A percentile compares a stretch with the other conserved stretches of the same genome.
Conservation (phyloP, 2,888 invertebrate genomes). For the Molanna angustata region DNA sequence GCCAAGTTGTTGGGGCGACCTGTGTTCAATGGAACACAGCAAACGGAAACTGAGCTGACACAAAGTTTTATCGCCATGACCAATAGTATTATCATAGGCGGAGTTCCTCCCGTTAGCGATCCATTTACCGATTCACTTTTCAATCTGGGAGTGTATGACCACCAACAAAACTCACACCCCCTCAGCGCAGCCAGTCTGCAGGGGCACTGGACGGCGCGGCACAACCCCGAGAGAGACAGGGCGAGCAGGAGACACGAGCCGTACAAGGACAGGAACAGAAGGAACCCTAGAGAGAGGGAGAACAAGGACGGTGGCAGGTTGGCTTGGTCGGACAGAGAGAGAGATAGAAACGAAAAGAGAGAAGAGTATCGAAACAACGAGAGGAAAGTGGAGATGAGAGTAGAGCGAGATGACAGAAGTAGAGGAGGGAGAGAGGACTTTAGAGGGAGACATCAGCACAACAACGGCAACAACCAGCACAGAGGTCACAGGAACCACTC, state of each 20-base stretch:
- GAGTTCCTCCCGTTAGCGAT: neutral
- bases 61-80: slow-evolving; percentile 49
- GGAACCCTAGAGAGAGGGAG: slow-evolving; percentile 34
- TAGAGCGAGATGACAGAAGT: neutral
- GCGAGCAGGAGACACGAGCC: slow-evolving; percentile 22
- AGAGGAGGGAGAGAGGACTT: neutral
- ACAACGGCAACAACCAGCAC: slow-evolving; percentile 2
- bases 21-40: slow-evolving; percentile 42
- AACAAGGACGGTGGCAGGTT: slow-evolving; percentile 33
- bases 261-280: slow-evolving; percentile 17
- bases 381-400: neutral
- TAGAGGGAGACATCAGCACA: neutral
- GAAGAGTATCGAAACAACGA: neutral
- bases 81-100: slow-evolving; percentile 37
- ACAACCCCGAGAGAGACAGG: slow-evolving; percentile 40
- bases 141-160: slow-evolving; percentile 12
- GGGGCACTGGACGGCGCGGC: slow-evolving; percentile 51
- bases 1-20: slow-evolving; percentile 37
- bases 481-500: slow-evolving; percentile 8
- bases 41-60: slow-evolving; percentile 38
- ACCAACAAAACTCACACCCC: neutral
- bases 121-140: neutral
- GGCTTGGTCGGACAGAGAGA: neutral
- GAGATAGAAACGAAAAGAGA: neutral
- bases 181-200: slow-evolving; percentile 49